Conservation (phyloP, 92 coral and sea anemone genomes). For the Bergia sp. region DNA sequence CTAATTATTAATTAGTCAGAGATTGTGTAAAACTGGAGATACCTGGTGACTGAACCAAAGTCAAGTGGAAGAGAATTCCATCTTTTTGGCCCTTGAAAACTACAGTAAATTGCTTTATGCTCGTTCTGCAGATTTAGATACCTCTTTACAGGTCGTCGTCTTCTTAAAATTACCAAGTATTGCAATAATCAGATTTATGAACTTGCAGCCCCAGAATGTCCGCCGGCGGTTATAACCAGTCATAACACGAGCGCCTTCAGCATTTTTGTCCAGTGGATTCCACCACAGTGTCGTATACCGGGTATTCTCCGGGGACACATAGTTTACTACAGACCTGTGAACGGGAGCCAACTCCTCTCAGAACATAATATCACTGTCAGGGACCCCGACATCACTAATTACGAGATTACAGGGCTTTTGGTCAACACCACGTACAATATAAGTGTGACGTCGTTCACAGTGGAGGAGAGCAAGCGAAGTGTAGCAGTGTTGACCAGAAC, state of each 20-base stretch:
- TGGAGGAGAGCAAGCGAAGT: conserved; percentile 14
- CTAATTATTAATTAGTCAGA: too few relatives aligned
- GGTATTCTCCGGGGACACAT: conserved; percentile 19
- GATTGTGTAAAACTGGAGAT: too few relatives aligned
- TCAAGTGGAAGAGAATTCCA: too few relatives aligned
- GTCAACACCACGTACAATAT: conserved; percentile 25
- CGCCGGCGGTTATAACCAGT: not conserved
- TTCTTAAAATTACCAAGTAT: not conserved
- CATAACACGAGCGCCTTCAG: conserved; percentile 27
- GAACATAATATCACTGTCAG: conserved; percentile 13
- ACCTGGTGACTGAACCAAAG: too few relatives aligned
- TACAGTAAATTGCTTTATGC: too few relatives aligned
- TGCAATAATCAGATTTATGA: not conserved
- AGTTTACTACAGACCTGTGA: not conserved
- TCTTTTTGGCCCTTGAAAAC: too few relatives aligned
- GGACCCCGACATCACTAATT: not conserved
- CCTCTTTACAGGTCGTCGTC: too few relatives aligned
- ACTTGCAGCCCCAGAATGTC: conserved; percentile 23
- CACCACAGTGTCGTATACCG: conserved; percentile 17
- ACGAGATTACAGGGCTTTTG: not conserved
- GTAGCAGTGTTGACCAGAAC: not conserved
- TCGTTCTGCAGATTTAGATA: too few relatives aligned
- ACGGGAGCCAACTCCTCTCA: not conserved
- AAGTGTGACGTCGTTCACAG: conserved; percentile 14
- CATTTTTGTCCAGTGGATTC: conserved; percentile 29